phyloP scores from a whole-genome alignment of 2,113 vertebrate species.

The Pholis gunnellus region DNA sequence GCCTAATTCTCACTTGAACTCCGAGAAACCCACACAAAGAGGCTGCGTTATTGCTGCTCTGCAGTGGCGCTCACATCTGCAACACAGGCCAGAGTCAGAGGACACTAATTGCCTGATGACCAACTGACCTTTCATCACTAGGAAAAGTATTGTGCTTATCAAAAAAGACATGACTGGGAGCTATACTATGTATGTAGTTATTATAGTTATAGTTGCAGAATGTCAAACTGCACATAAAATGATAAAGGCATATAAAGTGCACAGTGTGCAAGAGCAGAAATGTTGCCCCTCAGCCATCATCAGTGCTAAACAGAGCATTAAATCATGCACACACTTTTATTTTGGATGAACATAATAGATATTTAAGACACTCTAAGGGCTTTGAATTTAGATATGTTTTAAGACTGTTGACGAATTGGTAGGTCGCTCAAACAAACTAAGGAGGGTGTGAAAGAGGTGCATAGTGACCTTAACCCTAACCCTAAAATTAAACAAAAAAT shows the following conservation, averaged over 20 bases:
- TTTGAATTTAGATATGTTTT: not conserved
- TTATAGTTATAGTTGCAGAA: not conserved
- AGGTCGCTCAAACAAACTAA: not conserved
- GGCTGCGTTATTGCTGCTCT: not conserved
- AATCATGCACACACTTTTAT: not conserved
- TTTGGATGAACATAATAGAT: not conserved
- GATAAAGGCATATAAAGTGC: not conserved
- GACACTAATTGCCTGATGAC: not conserved
- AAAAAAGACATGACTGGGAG: not conserved
- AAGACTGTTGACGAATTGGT: not conserved
- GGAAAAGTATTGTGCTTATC: not conserved
- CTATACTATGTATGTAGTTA: not conserved
- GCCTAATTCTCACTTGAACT: not conserved
- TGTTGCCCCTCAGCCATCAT: not conserved
- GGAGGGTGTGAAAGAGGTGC: not conserved
- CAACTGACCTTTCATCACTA: not conserved
- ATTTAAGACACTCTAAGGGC: not conserved
- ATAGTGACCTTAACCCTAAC: not conserved
- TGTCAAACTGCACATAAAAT: not conserved
- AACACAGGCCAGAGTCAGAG: not conserved
- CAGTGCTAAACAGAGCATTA: constrained; percentile 16
- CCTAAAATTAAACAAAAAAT: not conserved
- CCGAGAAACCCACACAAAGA: not conserved
- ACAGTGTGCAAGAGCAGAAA: not conserved
- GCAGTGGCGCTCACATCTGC: not conserved